A percentile compares a stretch with the other conserved stretches of the same genome.
Evolutionary conservation across 1,140 invertebrate genomes (phyloP).

Genomic region (Drosophila sucinea): DNA sequence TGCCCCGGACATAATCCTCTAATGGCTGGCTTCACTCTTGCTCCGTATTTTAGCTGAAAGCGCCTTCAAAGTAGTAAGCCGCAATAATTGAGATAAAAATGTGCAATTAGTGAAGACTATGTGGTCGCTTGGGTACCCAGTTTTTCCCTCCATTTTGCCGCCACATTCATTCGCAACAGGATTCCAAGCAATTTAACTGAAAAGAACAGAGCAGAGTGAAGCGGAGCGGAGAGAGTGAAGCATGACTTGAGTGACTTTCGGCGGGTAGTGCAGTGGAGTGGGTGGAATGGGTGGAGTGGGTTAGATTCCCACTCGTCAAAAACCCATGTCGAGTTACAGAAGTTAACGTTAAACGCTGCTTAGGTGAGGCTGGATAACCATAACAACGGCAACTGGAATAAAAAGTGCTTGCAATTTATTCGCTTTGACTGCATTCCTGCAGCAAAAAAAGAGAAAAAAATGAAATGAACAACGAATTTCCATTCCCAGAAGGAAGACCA

Average conservation of each 20-base stretch:
- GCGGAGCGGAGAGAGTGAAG: neutral
- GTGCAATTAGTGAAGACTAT: constrained; percentile 70
- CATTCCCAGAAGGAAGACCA: constrained; percentile 2
- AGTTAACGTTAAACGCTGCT: constrained; percentile 54
- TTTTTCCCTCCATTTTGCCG: neutral
- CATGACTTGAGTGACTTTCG: constrained; percentile 29
- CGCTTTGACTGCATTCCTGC: constrained; percentile 22
- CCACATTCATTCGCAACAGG: constrained; percentile 32
- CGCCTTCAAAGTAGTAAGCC: constrained; percentile 55
- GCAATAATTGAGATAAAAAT: constrained; percentile 79
- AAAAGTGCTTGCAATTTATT: constrained; percentile 31
- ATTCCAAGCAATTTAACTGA: constrained; percentile 72
- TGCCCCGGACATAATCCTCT: constrained; percentile 42
- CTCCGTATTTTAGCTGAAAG: neutral
- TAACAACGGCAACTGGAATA: constrained; percentile 24
- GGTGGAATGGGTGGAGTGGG: neutral
- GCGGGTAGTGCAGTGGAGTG: neutral
- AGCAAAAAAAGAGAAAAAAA: constrained; percentile 2
- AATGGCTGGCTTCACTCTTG: constrained; percentile 25
- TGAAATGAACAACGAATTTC: constrained; percentile 36
- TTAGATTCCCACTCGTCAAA: constrained; percentile 33
- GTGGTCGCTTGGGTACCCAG: constrained; percentile 41
- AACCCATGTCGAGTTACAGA: constrained; percentile 28
- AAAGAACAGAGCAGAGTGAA: constrained; percentile 27
- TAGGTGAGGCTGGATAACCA: constrained; percentile 25